These are phyloP conservation scores for Misgurnus anguillicaudatus DNA, from an alignment of 2,113 vertebrate species.

Conservation along the genomic window DNA sequence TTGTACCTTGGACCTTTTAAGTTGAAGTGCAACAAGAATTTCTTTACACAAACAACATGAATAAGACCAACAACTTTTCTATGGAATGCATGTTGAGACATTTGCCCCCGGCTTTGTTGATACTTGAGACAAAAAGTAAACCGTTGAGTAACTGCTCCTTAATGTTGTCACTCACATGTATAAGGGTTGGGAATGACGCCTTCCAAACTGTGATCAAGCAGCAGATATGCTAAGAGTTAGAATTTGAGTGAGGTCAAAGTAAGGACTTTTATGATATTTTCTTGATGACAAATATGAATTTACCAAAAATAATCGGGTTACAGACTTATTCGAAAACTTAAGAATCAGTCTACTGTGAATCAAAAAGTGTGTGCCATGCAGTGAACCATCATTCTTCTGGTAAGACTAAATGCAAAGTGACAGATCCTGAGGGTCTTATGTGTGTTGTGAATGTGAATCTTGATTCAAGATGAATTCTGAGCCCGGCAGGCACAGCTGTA, in stretches of 20 bases:
- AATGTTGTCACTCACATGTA: conserved; percentile 18
- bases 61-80: conserved; percentile 9
- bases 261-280: neutral
- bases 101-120: conserved; percentile 54
- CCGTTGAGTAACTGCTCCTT: conserved; percentile 47
- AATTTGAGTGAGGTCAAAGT: neutral
- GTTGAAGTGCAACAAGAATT: no score
- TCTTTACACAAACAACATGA: neutral
- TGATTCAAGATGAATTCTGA: conserved; percentile 19
- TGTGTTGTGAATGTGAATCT: conserved; percentile 11
- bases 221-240: neutral
- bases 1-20: no score
- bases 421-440: conserved; percentile 20
- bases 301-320: neutral
- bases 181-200: conserved; percentile 26
- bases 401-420: conserved; percentile 36
- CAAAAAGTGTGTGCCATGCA: conserved; percentile 19
- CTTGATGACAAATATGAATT: neutral
- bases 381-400: conserved; percentile 1
- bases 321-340: neutral
- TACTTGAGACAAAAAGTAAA: conserved; percentile 54
- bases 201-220: neutral
- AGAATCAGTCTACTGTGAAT: conserved; percentile 7
- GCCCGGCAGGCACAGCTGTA: conserved; percentile 16
- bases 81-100: conserved; percentile 50